These are phyloP conservation scores for Raphicerus campestris DNA, from an alignment of 2,113 vertebrate species.

Conservation along the genomic window DNA sequence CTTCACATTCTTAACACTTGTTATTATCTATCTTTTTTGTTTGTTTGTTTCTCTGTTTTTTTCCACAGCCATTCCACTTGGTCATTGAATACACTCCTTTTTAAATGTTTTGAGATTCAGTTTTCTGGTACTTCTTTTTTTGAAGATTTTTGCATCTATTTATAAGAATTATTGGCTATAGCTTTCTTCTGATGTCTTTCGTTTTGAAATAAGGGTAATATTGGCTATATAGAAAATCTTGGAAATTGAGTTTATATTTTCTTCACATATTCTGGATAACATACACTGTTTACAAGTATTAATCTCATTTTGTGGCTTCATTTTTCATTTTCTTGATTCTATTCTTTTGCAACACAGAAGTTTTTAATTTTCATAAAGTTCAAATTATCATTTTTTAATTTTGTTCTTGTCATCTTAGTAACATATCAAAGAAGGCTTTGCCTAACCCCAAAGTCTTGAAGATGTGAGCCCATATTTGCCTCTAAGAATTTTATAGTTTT, in stretches of 20 bases:
- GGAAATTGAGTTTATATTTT: neutral
- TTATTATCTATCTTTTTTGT: neutral
- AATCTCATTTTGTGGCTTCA: neutral
- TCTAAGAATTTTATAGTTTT: neutral
- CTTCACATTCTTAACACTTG: neutral
- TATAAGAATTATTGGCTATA: neutral
- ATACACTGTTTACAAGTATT: neutral
- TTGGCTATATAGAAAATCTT: neutral
- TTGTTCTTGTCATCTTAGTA: neutral
- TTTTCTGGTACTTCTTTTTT: neutral
- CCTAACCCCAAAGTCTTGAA: neutral
- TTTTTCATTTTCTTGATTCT: neutral
- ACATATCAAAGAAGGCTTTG: neutral
- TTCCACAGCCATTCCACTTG: neutral
- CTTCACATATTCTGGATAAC: neutral
- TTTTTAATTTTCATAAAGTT: neutral
- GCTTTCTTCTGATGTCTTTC: neutral
- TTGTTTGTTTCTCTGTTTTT: neutral
- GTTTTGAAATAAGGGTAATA: neutral
- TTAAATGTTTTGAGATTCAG: neutral
- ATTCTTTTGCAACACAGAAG: neutral
- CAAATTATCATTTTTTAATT: neutral
- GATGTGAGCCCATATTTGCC: neutral
- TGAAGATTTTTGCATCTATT: neutral
- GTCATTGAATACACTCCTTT: neutral